Conservation (phyloP, 1,140 invertebrate genomes). For the Spodoptera litura region DNA sequence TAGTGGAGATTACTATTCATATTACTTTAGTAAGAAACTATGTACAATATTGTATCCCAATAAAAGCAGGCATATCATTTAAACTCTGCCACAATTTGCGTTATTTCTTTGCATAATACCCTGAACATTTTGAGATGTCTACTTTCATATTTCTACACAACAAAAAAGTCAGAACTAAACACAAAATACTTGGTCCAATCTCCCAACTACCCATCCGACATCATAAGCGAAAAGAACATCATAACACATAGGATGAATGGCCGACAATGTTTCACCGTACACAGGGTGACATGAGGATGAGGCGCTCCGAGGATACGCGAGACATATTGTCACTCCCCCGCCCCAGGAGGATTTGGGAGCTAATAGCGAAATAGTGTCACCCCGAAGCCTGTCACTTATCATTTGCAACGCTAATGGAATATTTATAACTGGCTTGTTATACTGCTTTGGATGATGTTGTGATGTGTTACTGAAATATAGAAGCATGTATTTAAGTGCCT, state of each 20-base stretch:
- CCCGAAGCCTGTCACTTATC: conserved; percentile 55
- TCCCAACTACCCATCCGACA: conserved; percentile 4
- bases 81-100: too few species aligned
- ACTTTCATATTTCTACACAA: not conserved
- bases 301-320: conserved; percentile 26
- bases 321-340: conserved; percentile 49
- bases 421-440: conserved; percentile 47
- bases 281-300: conserved; percentile 27
- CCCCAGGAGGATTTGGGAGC: conserved; percentile 40
- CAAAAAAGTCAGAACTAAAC: not conserved
- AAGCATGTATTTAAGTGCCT: too few species aligned
- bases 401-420: conserved; percentile 53
- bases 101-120: too few species aligned
- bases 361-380: conserved; percentile 59
- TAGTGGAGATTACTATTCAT: too few species aligned
- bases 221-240: conserved; percentile 29
- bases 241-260: conserved; percentile 39
- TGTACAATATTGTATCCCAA: too few species aligned
- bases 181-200: conserved; percentile 2
- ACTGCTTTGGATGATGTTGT: not conserved
- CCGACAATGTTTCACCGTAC: conserved; percentile 33
- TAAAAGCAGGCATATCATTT: too few species aligned
- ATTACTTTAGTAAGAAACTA: too few species aligned
- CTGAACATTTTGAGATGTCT: not conserved
- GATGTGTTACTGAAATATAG: not conserved